Percentiles rank a stretch among this genome's conserved stretches.
Conservation (phyloP, 2,888 invertebrate species). For the Cylloceria caligata region DNA sequence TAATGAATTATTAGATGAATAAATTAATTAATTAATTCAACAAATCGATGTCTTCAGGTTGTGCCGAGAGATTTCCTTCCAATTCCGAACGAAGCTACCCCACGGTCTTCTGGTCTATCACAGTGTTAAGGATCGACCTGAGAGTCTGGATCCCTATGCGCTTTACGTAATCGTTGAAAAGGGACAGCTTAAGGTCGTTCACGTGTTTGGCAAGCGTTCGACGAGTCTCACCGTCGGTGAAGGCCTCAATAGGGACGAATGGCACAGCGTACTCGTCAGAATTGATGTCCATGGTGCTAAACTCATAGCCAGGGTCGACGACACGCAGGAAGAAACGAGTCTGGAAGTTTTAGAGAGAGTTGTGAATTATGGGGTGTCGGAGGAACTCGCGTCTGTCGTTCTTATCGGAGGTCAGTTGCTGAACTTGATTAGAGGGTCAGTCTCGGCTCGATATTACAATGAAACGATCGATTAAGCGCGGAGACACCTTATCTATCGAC, state of each 20-base stretch:
- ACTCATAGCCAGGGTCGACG: constrained; percentile 94
- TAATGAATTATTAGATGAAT: background rate
- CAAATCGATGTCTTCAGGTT: constrained; percentile 86
- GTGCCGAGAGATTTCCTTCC: constrained; percentile 95
- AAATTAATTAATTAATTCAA: background rate
- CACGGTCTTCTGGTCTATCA: constrained; percentile 96
- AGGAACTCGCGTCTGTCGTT: constrained; percentile 94
- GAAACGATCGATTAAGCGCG: too few species aligned
- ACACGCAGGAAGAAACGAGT: constrained; percentile 92
- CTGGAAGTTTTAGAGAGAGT: constrained; percentile 93
- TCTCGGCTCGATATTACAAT: background rate
- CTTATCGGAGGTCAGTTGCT: constrained; percentile 91
- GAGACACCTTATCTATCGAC: too few species aligned
- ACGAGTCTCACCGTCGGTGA: constrained; percentile 94
- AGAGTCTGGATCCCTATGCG: constrained; percentile 94
- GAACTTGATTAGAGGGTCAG: background rate
- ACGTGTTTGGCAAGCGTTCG: constrained; percentile 95
- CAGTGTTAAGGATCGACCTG: constrained; percentile 93
- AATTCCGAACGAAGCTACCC: constrained; percentile 94
- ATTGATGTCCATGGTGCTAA: constrained; percentile 95
- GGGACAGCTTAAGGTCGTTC: constrained; percentile 95
- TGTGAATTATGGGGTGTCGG: constrained; percentile 94
- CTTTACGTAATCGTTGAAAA: constrained; percentile 96
- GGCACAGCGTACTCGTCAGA: constrained; percentile 95
- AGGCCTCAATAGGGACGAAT: constrained; percentile 94